Evolutionary conservation across 2,113 vertebrate species (phyloP), one percentile per base, ranked within the genome.

Genomic region (Aptenodytes forsteri): DNA sequence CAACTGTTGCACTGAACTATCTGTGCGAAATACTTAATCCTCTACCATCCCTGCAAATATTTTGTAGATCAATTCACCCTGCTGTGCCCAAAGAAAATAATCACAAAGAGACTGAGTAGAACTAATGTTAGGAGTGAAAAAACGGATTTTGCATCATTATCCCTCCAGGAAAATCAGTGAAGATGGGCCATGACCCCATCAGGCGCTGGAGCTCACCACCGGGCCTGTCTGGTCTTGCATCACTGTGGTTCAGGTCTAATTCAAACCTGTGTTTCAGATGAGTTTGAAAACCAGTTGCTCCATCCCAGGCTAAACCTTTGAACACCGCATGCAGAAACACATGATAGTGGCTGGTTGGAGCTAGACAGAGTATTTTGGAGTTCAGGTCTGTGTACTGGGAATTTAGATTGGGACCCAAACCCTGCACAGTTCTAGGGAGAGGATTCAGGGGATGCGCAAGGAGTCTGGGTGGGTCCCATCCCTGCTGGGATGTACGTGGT

Each of bases 11-110:
- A 89, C 21, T 65, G 80, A 94, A 64, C 30, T 73, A 25, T 94
- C 83, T 87, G 67, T 58, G 58, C 4, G 44, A 87, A 82, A 91
- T 8, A 93, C 46, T 83, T 93, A 86, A 95, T 96, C 91, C 75
- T 83, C 8, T 38, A 87, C 71, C 67, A 58, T 61, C 81, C 73
- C 46, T 55, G 47, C 56, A 95, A 96, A 81, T 97, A 86, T 97
- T 96, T 95, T 83, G 78, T 90, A 91, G 87, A 96, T 97, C 93
- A 95, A 93, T 97, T 95, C 75, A 90, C 54, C 84, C 89, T 87
- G 89, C 89, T 94, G 94, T 90, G 92, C 55, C 20, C 67, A 83
- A 81, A 88, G 71, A 91, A 97, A 94, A 94, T 32, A 95, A 90
- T 58, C 9, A 0, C 61, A 19, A 40, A 65, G 50, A 64, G 17